Evolutionary conservation across 2,113 vertebrate species (phyloP), one percentile per base, ranked within the genome.

Genomic region (Hemibates koningsi): DNA sequence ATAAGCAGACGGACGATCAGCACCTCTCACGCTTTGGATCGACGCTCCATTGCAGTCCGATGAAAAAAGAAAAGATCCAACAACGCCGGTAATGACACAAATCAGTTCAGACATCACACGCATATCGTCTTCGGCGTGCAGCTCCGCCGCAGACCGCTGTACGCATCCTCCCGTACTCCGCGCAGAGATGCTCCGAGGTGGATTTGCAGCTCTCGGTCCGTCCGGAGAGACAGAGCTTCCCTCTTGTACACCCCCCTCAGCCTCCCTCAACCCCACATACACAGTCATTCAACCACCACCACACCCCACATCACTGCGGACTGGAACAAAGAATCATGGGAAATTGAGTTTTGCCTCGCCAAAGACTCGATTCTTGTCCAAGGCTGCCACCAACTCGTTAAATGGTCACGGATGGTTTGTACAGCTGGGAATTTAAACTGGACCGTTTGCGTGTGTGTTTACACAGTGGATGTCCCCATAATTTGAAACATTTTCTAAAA

Each of bases 221-320:
- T 76, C 84, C 59, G 78, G 56, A 82, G 61, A 91, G 45, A 89
- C 80, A 17, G 57, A 84, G 83, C 57, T 76, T 43, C 86, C 68
- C 82, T 84, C 80, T 90, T 9, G 85, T 52, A 81, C 32, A 73
- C 32, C 80, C 76, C 81, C 17, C 80, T 59, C 59, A 63, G 83
- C 45, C 87, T 32, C 57, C 57, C 16, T 61, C 14, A 66, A 52
- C 61, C 61, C 41, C 52, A 50, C 83, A 80, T 87, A 92, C 87
- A 66, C 82, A 85, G 17, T 53, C 90, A 92, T 88, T 93, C 90
- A 83, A 88, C 80, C 90, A 83, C 94, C 90, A 86, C 95, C 94
- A 96, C 95, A 94, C 95, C 95, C 94, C 93, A 91, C 93, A 92
- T 93, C 92, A 95, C 95, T 96, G 95, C 96, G 87, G 94, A 93